phyloP scores from a whole-genome alignment of 1,140 invertebrate genomes.

The Myzus persicae region DNA sequence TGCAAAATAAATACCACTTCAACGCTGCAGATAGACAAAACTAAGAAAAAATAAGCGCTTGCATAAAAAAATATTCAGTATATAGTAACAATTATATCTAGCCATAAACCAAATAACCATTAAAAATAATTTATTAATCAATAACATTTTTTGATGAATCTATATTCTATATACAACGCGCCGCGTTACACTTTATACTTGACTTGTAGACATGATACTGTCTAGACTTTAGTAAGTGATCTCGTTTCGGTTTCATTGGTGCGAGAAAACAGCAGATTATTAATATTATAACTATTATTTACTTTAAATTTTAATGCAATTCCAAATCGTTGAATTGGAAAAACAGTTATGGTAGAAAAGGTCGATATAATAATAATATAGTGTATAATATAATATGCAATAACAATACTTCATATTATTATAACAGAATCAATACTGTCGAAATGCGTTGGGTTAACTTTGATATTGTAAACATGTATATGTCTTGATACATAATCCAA shows the following conservation, averaged over 20 bases:
- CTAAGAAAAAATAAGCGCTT: background rate
- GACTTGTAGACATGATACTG: background rate
- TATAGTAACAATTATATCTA: background rate
- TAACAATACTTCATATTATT: background rate
- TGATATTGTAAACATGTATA: background rate
- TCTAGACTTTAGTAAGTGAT: background rate
- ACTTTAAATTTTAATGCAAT: background rate
- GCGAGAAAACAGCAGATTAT: background rate
- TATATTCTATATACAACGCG: too few relatives aligned
- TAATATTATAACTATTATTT: too few relatives aligned
- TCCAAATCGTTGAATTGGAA: background rate
- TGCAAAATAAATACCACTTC: background rate
- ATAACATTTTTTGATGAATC: background rate
- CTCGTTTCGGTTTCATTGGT: background rate
- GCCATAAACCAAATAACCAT: background rate
- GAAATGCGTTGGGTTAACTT: background rate
- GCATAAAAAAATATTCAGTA: background rate
- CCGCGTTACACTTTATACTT: background rate
- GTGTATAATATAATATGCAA: background rate
- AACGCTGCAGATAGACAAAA: background rate
- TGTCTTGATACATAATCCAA: background rate
- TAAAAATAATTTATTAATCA: background rate
- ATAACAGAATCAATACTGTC: background rate
- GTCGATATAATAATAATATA: background rate
- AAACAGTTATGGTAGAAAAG: background rate